phyloP scores from a whole-genome alignment of 2,797 vertebrate species.

The Dermochelys coriacea region DNA sequence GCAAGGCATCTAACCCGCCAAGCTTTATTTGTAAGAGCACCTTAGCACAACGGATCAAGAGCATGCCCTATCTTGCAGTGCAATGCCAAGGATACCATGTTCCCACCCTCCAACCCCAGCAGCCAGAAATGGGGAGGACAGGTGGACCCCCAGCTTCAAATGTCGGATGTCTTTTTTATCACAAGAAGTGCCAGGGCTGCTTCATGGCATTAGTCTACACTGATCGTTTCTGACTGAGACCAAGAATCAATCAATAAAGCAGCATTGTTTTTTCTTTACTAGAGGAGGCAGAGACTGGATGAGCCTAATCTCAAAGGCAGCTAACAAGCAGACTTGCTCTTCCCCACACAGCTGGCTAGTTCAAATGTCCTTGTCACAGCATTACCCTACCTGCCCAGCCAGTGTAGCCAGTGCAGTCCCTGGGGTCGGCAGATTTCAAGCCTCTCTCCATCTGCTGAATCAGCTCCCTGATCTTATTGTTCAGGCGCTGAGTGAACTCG shows the following conservation, averaged over 20 bases:
- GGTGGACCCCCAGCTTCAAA: background rate
- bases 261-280: background rate
- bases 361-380: too few relatives aligned
- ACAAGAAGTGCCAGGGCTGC: background rate
- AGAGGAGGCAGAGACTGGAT: fast-evolving
- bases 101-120: background rate
- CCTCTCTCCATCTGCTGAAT: slow-evolving; percentile 92
- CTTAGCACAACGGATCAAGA: background rate
- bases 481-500: slow-evolving; percentile 88
- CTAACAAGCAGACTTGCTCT: background rate
- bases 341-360: fast-evolving
- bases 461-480: slow-evolving; percentile 90
- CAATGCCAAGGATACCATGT: fast-evolving
- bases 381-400: slow-evolving; percentile 91
- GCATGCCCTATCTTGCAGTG: background rate
- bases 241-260: background rate
- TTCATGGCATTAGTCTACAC: fast-evolving
- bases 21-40: fast-evolving
- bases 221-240: background rate
- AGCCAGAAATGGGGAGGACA: fast-evolving
- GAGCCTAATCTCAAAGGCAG: fast-evolving
- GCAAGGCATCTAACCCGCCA: too few relatives aligned
- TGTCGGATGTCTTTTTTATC: background rate
- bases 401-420: slow-evolving; percentile 91
- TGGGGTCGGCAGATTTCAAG: slow-evolving; percentile 89